These are phyloP conservation scores for Dysdera silvatica DNA, from an alignment of 1,140 invertebrate genomes.

Conservation along the genomic window DNA sequence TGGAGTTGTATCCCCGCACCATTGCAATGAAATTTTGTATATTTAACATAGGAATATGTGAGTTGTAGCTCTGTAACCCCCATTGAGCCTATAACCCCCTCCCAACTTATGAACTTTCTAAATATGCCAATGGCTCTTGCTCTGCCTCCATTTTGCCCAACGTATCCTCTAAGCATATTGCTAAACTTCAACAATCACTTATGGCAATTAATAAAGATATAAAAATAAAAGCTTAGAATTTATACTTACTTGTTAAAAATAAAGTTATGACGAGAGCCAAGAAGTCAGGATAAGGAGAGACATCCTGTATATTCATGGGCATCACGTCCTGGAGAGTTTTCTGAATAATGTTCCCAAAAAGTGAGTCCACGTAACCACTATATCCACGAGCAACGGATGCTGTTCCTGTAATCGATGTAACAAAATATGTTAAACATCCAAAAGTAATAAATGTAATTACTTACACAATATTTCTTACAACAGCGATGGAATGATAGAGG, in stretches of 20 bases:
- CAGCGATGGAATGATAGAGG: neutral
- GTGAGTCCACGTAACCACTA: slow-evolving; percentile 76
- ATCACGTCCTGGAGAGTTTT: slow-evolving; percentile 56
- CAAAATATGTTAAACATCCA: slow-evolving; percentile 10
- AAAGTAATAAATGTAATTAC: neutral
- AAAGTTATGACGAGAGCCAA: slow-evolving; percentile 59
- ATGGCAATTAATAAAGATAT: too few species aligned
- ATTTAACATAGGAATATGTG: too few species aligned
- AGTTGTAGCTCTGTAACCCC: too few species aligned
- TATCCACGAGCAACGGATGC: slow-evolving; percentile 87
- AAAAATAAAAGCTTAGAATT: too few species aligned
- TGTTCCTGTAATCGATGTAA: slow-evolving; percentile 51
- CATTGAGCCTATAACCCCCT: too few species aligned
- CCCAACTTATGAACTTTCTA: too few species aligned
- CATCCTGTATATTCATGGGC: slow-evolving; percentile 60
- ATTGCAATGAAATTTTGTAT: too few species aligned
- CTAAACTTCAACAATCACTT: too few species aligned
- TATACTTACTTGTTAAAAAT: slow-evolving; percentile 28
- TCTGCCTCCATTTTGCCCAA: too few species aligned
- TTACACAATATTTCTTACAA: neutral
- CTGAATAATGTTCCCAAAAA: slow-evolving; percentile 65
- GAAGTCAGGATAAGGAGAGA: slow-evolving; percentile 70
- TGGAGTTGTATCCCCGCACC: too few species aligned
- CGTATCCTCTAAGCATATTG: too few species aligned
- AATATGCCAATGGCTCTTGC: too few species aligned